Conservation (phyloP, 2,888 invertebrate genomes). For the Epirrhoe tristata region DNA sequence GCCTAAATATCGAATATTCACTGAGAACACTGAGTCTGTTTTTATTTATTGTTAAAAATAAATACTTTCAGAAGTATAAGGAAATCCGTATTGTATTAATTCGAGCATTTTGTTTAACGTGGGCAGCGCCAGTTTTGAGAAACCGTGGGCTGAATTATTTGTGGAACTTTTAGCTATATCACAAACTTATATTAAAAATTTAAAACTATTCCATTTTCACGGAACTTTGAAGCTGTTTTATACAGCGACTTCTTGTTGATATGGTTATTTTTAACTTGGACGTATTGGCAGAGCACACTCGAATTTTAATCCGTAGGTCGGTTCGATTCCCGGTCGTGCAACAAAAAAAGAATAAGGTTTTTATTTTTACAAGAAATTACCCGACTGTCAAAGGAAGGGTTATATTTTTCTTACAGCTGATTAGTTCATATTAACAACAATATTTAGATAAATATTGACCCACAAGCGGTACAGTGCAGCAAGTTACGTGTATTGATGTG, state of each 20-base stretch:
- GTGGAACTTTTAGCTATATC: background rate
- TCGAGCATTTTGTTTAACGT: background rate
- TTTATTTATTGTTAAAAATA: background rate
- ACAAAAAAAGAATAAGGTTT: too few relatives aligned
- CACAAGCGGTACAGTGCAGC: conserved; percentile 1
- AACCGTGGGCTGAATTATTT: background rate
- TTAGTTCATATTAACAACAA: background rate
- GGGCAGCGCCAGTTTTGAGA: background rate
- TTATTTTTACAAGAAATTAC: too few relatives aligned
- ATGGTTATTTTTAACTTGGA: too few relatives aligned
- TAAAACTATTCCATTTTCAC: background rate
- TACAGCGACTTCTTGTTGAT: too few relatives aligned
- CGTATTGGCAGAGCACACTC: too few relatives aligned
- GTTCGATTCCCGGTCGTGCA: too few relatives aligned
- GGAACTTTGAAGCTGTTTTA: background rate
- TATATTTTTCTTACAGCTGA: background rate
- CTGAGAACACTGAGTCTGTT: background rate
- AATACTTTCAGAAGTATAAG: background rate
- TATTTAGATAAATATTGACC: conserved; percentile 2
- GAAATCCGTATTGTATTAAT: background rate
- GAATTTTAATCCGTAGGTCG: too few relatives aligned
- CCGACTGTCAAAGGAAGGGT: too few relatives aligned
- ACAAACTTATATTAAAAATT: background rate
- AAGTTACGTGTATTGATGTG: conserved; percentile 11
- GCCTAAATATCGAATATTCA: background rate